Conservation (phyloP, 2,797 vertebrate species). For the Silurus lanzhouensis region DNA sequence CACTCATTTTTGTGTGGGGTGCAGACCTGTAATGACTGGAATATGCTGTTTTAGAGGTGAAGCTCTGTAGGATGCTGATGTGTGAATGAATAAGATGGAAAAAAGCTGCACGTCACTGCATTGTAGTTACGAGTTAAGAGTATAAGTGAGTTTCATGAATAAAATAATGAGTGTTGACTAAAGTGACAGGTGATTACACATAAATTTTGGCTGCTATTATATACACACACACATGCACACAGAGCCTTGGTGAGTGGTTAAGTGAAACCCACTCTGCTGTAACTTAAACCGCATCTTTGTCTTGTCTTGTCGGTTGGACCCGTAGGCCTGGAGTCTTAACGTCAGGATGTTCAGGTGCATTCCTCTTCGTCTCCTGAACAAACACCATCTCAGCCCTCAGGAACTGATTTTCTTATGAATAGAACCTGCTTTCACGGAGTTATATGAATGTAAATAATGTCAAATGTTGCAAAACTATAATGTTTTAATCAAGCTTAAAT, state of each 20-base stretch:
- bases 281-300: constrained; percentile 49
- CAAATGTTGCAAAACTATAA: not conserved
- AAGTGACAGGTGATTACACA: constrained; percentile 32
- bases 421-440: not conserved
- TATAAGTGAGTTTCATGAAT: constrained; percentile 40
- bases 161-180: constrained; percentile 55
- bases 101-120: not conserved
- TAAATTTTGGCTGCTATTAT: not conserved
- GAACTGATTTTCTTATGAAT: constrained; percentile 25
- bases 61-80: constrained; percentile 8
- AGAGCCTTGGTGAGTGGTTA: not conserved
- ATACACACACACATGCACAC: not conserved
- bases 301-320: constrained; percentile 49
- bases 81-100: not conserved
- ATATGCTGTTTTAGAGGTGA: not conserved
- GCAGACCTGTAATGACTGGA: not conserved
- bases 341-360: constrained; percentile 44
- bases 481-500: not conserved
- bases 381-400: constrained; percentile 22
- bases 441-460: not conserved
- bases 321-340: constrained; percentile 52
- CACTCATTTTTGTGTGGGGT: not conserved
- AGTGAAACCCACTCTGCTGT: constrained; percentile 21
- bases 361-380: constrained; percentile 35
- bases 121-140: not conserved